Base-by-base conservation (phyloP, 2,797 vertebrate species). In the Microcaecilia unicolor region DNA sequence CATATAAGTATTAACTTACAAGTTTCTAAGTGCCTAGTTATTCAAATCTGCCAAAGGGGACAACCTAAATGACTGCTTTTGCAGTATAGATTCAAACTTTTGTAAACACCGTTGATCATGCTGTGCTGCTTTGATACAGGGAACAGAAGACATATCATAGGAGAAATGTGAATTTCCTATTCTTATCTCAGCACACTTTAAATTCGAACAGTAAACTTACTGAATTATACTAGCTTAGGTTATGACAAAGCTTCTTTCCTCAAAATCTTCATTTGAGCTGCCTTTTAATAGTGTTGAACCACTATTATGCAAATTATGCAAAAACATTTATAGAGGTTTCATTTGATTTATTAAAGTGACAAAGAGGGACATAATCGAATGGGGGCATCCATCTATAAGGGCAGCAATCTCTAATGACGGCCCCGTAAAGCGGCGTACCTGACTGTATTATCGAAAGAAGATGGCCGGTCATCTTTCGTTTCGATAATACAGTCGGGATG, bases 181-280 rank as follows among this genome's bases (percentile, higher is more conserved):
- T 23, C 19, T 4, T 10, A 28, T 38, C 25, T 13, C 1, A 2
- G 15, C 2, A 0, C 9, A 30, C 25, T 39, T 28, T 33, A 14
- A 41, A 15, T 17, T 12, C 12, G 53, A 45, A 37, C 18, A 15
- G 11, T 28, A 24, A 21, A 55, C 60, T 32, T 35, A 38, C 41
- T 28, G 24, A n/a, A 34, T 48, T 41, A 39, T 47, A 35, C 5
- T 3, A 4, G 13, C 5, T 3, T 21, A 28, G 30, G 15, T 16
- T 17, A 13, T 44, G 40, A 34, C 56, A 31, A 56, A 49, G 24
- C 3, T 3, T 0, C 15, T 22, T 30, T 16, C 12, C 36, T 30
- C 7, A 2, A 25, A 45, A 28, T 2, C 19, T 29, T 18, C 39
- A 44, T 48, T 18, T n/a, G 48, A 46, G 37, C 8, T 38, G 44